Base-by-base conservation (phyloP, 2,113 vertebrate species). In the Aegithalos caudatus region DNA sequence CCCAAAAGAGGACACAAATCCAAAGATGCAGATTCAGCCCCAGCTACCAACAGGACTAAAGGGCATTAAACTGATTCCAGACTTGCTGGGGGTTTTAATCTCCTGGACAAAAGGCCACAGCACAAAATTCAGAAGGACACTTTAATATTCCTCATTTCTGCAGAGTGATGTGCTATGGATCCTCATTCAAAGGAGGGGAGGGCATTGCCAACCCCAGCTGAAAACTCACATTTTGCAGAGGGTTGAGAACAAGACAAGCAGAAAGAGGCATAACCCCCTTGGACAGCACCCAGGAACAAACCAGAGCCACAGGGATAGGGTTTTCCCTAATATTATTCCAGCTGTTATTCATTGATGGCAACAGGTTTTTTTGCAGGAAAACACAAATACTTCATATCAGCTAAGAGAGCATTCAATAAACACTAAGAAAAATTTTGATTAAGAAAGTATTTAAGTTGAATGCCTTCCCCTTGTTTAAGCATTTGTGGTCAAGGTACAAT, bases 101-200 rank as follows among this genome's bases (percentile, higher is more conserved):
- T 35, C 19, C 48, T 5, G 50, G n/a, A 33, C 6, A 51, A 67
- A 81, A 51, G 0, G 0, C 42, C 45, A 7, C 25, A 22, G n/a
- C 18, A 14, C 27, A 13, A 28, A 61, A 28, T 20, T 27, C 35
- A 25, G 9, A 2, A 13, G 4, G 35, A 27, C 11, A 1, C 1
- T 1, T 50, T 7, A 33, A 73, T 38, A 47, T 14, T n/a, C 1
- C 3, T 31, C 17, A 62, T 67, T 74, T 47, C 47, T 76, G 18
- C 21, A 48, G 6, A 8, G 40, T 2, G 47, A 3, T 4, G 33
- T 17, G 18, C 2, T 10, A 5, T 0, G 1, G 12, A 9, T 73
- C 50, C 40, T 37, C 35, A 14, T 25, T 40, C 18, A 21, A 28
- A 48, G 38, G 4, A 58, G 27, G 14, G 12, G 10, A 40, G 40